These are phyloP conservation scores for Kryptopterus vitreolus DNA, from an alignment of 2,797 vertebrate genomes.

Conservation along the genomic window DNA sequence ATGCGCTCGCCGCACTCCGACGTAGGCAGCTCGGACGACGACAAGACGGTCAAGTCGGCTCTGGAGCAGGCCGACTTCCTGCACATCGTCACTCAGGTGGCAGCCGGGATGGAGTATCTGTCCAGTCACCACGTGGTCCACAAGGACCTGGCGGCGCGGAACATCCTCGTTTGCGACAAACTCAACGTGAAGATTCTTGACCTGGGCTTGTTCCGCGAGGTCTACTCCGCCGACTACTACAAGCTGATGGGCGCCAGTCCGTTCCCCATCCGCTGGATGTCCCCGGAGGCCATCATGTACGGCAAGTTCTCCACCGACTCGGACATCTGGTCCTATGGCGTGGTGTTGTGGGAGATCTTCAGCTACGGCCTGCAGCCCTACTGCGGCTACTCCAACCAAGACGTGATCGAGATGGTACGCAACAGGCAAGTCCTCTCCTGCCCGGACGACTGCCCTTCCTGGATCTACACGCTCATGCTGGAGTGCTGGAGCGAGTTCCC, in stretches of 20 bases:
- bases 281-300: constrained; percentile 89
- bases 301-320: constrained; percentile 94
- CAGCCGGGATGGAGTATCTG: constrained; percentile 95
- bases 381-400: constrained; percentile 95
- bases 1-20: constrained; percentile 95
- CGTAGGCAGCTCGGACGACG: constrained; percentile 92
- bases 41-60: constrained; percentile 88
- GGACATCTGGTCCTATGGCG: constrained; percentile 95
- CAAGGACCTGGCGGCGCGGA: constrained; percentile 93
- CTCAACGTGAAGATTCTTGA: constrained; percentile 90
- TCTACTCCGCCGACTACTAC: constrained; percentile 96
- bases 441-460: constrained; percentile 91
- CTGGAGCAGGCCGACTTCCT: constrained; percentile 93
- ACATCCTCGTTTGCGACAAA: constrained; percentile 91
- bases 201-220: constrained; percentile 90
- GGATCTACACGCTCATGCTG: constrained; percentile 92
- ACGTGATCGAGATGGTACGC: constrained; percentile 95
- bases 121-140: constrained; percentile 90
- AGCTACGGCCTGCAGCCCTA: constrained; percentile 97
- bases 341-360: constrained; percentile 95
- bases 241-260: constrained; percentile 83
- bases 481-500: constrained; percentile 96
- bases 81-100: constrained; percentile 88
- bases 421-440: constrained; percentile 86
- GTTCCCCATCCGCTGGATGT: constrained; percentile 96